Base-by-base conservation (phyloP, 2,113 vertebrate species). In the Eonycteris spelaea region DNA sequence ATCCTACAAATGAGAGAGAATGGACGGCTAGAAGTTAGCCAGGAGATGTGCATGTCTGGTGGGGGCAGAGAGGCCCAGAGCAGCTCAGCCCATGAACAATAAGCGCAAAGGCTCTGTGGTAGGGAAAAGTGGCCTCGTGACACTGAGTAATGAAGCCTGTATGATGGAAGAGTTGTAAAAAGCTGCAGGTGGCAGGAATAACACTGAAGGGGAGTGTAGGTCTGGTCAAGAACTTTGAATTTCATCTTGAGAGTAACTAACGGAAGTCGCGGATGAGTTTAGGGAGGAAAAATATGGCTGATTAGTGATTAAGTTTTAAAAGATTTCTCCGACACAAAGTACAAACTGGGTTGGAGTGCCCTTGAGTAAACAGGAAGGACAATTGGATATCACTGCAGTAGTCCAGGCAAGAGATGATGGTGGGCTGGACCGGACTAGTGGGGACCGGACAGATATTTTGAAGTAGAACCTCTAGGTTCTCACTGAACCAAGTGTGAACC, bases 261-360 rank as follows among this genome's bases (percentile, higher is more conserved):
- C 35, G 59, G 21, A 87, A 77, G 15, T 38, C 7, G n/a, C 0
- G n/a, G 53, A n/a, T 35, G n/a, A 68, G 24, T 78, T 86, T 35
- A 79, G 19, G 26, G 48, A 89, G 43, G 55, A 79, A 91, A 45
- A 79, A 38, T n/a, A 53, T 3, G 79, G 86, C 18, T 13, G 59
- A 53, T 38, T 33, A 38, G 65, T 77, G 40, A 9, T 63, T 40
- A 80, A 7, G 24, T 90, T 96, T 90, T 38, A 24, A 78, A 91
- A 78, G n/a, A 24, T 63, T 21, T 40, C 33, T 89, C 48, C 51
- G 65, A 53, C 33, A 4, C 12, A 51, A 43, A 35, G 11, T 70
- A 61, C 38, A 63, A 18, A 53, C 6, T 55, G 8, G 45, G 12
- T 2, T 40, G 38, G 61, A 80, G 33, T 10, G 75, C 13, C 15